Evolutionary conservation across 2,888 invertebrate genomes (phyloP), one percentile per base, ranked within the genome.

Genomic region (Sphecodes monilicornis): DNA sequence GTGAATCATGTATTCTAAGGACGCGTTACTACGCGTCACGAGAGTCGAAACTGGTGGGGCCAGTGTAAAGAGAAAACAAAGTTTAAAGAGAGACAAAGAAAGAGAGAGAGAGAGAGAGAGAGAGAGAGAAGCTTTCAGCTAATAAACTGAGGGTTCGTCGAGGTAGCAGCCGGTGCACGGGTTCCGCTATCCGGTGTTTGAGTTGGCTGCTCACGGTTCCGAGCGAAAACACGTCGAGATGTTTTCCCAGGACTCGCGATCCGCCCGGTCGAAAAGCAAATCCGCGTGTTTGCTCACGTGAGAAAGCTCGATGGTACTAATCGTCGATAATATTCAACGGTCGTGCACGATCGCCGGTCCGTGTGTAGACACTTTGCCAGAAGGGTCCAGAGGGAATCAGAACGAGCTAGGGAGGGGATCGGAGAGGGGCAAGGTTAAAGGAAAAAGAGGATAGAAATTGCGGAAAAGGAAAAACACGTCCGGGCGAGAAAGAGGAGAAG

Each of bases 231-330:
- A 88, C 82, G 69, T 57, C 57, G 76, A 66, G 75, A 76, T 89
- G 88, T 89, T 89, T 88, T 86, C 86, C 84, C 88, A 87, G 79
- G 32, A 57, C 32, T 66, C n/a, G 69, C 29, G 72, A 80, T 76
- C 71, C 41, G 29, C 81, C 68, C 46, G 70, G 70, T n/a, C 70
- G 76, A 68, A 86, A 86, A 90, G 86, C 78, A 90, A 88, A 88
- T 86, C 80, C 74, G 68, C 81, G 66, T 90, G 86, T 89, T 89
- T 89, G 88, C 84, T 18, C 89, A 86, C 86, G 85, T 88, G 90
- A 82, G 80, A 82, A 90, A 85, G 77, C 79, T 43, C 64, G 69
- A 41, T 68, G 85, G 82, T 79, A 78, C 83, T 87, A 89, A 89
- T 85, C 85, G 83, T 22, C 80, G 82, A 83, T 88, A 87, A 87